Evolutionary conservation across 2,113 vertebrate species (phyloP), one percentile per base, ranked within the genome.

Genomic region (Dromiciops gliroides): DNA sequence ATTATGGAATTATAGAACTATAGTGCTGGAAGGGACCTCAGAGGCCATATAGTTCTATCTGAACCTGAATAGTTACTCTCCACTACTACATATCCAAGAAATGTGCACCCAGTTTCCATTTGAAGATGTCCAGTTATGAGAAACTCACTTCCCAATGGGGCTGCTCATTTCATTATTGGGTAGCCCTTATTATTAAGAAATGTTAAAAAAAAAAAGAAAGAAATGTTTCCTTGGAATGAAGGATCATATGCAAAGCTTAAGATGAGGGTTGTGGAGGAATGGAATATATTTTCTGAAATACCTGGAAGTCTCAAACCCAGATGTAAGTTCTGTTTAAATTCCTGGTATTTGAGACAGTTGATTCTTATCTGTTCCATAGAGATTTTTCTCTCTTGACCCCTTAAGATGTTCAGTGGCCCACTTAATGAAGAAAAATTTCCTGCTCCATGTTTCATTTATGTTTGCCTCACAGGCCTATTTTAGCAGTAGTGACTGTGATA

Each of bases 361-460:
- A 83, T 94, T 94, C 89, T 94, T 91, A 52, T 56, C 51, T 91
- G 51, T 48, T 7, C 52, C 51, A 26, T 24, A 14, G 28, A 92
- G 92, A 51, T 91, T 97, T 95, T 95, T 91, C 90, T 56, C 83
- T 92, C 93, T 89, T 94, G 89, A 92, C 91, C 53, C 53, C 93
- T 90, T 95, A 31, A 8, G 37, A 93, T 93, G 60, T 93, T 92
- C 89, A 93, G 56, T 93, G 95, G 91, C 47, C 24, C 37, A 88
- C 49, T 92, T 96, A 96, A 96, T 92, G 89, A 96, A 97, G 91
- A 95, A 89, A 92, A 51, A 97, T 94, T 96, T 96, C 88, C 93
- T 90, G 93, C 28, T 96, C 92, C 91, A 93, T 89, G 14, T 94
- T 92, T 94, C 90, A 88, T 95, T 96, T 95, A 91, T 89, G 50